Percentiles rank a stretch among this genome's conserved stretches.
phyloP scores from a whole-genome alignment of 2,888 invertebrate genomes.

The Tachina grossa region DNA sequence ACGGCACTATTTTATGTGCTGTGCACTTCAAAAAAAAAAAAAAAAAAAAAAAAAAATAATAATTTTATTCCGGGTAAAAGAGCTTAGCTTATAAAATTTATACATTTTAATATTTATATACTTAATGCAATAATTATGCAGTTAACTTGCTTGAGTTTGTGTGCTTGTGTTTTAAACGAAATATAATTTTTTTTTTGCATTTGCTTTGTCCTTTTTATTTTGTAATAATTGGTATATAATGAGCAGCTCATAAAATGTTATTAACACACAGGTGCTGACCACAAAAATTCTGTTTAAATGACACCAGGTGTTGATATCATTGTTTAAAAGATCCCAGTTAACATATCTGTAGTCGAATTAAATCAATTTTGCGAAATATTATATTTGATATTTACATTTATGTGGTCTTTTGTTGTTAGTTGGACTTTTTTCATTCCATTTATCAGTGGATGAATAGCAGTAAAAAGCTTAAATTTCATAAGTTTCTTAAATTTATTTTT shows the following conservation, averaged over 20 bases:
- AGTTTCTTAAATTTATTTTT: too few relatives aligned
- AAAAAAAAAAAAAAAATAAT: not conserved
- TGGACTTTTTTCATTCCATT: too few relatives aligned
- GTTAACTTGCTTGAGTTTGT: not conserved
- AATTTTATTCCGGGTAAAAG: not conserved
- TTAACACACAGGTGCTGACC: slow-evolving; percentile 43
- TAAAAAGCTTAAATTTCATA: too few relatives aligned
- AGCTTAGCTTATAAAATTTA: not conserved
- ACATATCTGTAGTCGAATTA: not conserved
- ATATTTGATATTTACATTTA: too few relatives aligned
- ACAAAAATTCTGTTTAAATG: slow-evolving; percentile 25
- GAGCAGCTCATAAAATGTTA: slow-evolving; percentile 53
- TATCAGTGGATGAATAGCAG: too few relatives aligned
- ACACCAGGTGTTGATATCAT: slow-evolving; percentile 19
- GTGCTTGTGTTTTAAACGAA: not conserved
- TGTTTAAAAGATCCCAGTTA: not conserved
- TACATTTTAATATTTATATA: not conserved
- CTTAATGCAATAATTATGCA: not conserved
- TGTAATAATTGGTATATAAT: slow-evolving; percentile 39
- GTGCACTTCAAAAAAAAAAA: too few relatives aligned
- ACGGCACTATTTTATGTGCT: too few relatives aligned
- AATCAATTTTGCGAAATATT: not conserved
- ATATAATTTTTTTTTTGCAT: not conserved
- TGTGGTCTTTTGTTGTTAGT: too few relatives aligned
- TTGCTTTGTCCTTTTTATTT: not conserved